Base-by-base conservation (phyloP, 2,797 vertebrate genomes). In the Parambassis ranga region DNA sequence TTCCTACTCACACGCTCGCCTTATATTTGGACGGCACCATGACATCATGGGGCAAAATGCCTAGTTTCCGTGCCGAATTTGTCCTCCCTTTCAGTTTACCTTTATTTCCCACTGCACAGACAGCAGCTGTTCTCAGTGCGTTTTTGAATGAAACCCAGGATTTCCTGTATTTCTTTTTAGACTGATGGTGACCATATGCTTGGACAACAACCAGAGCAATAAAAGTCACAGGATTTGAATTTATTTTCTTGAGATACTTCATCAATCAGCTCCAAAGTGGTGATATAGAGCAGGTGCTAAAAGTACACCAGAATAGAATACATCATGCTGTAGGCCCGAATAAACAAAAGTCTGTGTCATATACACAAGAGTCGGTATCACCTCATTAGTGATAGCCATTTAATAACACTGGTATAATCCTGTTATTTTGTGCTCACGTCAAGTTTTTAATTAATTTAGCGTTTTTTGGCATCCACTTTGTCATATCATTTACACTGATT, bases 1-100 rank as follows among this genome's bases (percentile, higher is more conserved):
- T 77, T 74, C 57, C 63, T 37, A 5, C 50, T 73, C 47, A 38
- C 79, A 71, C 55, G 70, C 73, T 81, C 18, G 32, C 71, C 55
- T 78, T 58, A 52, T 67, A 87, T 86, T 88, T 74, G 75, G 82
- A 79, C 75, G 16, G 82, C 82, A 83, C 81, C 50, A 88, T 92
- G 90, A 92, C 90, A 88, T 92, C 91, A 93, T 75, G 72, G 41
- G 82, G 87, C 82, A 82, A 63, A 70, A 62, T 66, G 85, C 80
- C 89, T 77, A 68, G 58, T 87, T 90, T 91, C 85, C 77, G 8
- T 61, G 27, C 61, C 8, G 42, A 80, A 77, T 64, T 77, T 64
- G 59, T 75, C 65, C 68, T 41, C 60, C 65, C 47, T 65, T 67
- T 69, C 46, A 53, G 59, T 74, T 65, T 77, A 86, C 85, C 79